These are phyloP conservation scores for Mareca strepera DNA, from an alignment of 2,797 vertebrate species.

Conservation along the genomic window DNA sequence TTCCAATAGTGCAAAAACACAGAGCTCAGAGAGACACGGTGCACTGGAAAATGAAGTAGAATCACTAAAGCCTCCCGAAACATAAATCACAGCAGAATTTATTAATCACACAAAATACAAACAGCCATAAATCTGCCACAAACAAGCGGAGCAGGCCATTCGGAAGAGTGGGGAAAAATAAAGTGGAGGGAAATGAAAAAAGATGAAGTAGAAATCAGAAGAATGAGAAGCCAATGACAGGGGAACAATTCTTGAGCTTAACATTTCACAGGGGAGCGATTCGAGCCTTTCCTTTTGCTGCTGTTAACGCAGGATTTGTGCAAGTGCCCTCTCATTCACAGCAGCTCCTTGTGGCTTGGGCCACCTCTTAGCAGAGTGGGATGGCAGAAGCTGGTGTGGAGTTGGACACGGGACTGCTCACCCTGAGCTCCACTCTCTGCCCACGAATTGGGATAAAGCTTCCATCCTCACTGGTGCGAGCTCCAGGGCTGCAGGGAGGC, in stretches of 20 bases:
- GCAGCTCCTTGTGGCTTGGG: not conserved
- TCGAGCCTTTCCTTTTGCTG: not conserved
- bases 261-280: not conserved
- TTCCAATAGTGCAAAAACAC: not conserved
- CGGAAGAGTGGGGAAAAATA: not conserved
- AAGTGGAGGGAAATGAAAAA: not conserved
- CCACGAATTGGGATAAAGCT: not conserved
- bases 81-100: slow-evolving; percentile 42
- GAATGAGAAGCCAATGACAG: not conserved
- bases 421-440: not conserved
- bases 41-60: not conserved
- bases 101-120: slow-evolving; percentile 32
- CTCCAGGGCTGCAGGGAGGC: accelerated
- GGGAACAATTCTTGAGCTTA: not conserved
- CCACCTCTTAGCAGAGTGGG: not conserved
- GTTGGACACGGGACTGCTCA: not conserved
- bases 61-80: not conserved
- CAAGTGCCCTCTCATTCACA: not conserved
- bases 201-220: not conserved
- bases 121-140: slow-evolving; percentile 9
- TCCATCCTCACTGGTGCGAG: accelerated
- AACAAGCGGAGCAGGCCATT: not conserved
- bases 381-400: not conserved
- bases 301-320: not conserved
- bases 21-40: not conserved